A percentile compares a stretch with the other conserved stretches of the same genome.
These are phyloP conservation scores for Brenthis ino DNA, from an alignment of 2,888 invertebrate species.

Conservation along the genomic window DNA sequence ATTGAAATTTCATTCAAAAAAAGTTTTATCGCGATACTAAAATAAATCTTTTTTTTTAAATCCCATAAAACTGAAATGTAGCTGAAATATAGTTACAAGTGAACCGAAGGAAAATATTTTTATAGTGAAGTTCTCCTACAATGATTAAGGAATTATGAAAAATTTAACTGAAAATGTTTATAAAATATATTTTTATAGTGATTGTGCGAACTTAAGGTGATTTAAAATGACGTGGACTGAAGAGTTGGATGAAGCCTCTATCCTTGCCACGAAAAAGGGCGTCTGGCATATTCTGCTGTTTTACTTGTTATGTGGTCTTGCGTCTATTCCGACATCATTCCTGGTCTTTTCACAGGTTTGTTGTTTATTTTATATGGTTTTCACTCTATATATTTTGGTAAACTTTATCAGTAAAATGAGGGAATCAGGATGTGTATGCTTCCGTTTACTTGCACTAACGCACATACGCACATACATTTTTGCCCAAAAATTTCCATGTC, in stretches of 20 bases:
- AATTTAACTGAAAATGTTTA: not conserved
- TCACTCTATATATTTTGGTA: not conserved
- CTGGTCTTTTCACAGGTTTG: constrained; percentile 85
- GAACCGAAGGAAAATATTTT: not conserved
- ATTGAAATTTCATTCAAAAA: not conserved
- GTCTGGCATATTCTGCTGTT: constrained; percentile 84
- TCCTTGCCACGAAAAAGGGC: constrained; percentile 84
- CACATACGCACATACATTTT: too few species aligned
- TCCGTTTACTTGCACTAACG: too few species aligned
- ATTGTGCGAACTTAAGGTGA: not conserved
- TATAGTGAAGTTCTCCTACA: not conserved
- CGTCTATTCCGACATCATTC: constrained; percentile 85
- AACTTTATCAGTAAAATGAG: too few species aligned
- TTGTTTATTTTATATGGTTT: not conserved
- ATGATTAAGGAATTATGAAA: not conserved
- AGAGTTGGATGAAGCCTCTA: constrained; percentile 82
- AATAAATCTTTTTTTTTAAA: too few species aligned
- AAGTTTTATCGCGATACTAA: too few species aligned
- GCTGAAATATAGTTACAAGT: not conserved
- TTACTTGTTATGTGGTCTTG: constrained; percentile 84
- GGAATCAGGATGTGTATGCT: too few species aligned
- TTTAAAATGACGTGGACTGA: constrained; percentile 59
- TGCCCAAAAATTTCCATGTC: too few species aligned
- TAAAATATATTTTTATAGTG: not conserved
- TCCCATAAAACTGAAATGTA: not conserved